Base-by-base conservation (phyloP, 2,888 invertebrate genomes). In the Mythimna albipuncta region DNA sequence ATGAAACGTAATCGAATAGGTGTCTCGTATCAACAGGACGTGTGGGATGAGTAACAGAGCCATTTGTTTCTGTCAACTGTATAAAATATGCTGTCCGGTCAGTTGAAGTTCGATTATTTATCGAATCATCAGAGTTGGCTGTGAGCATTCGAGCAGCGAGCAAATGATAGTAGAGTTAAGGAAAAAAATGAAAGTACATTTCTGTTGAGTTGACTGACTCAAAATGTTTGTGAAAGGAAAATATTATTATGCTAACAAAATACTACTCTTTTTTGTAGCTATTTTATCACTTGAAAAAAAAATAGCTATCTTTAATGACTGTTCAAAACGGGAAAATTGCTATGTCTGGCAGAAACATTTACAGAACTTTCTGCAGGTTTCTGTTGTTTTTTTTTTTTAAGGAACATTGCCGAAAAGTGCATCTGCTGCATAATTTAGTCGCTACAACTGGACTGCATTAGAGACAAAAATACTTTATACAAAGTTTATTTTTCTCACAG, bases 21-120 rank as follows among this genome's bases (percentile, higher is more conserved):
- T 82, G 81, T 73, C 52, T 55, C 55, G 69, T 69, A 69, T 75
- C 66, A 73, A 67, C 66, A 65, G 55, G 62, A 44, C 35, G 62
- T 41, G 59, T 70, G 44, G 75, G 59, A 81, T 71, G 82, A 75
- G 68, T 63, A 68, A 65, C 70, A 62, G 32, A 57, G 41, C 70
- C 65, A 81, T 81, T 82, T 78, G 82, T 82, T 82, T 69, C 54
- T 82, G 81, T 75, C 82, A 66, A 64, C 63, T 78, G 57, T 70
- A 38, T 75, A 78, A 82, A 82, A 82, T 81, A 82, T 82, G 79
- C 41, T 59, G 59, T 69, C 47, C 79, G 63, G 82, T 82, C 65
- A 47, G 57, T 21, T 55, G 69, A 73, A 73, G 26, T 64, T 64
- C 55, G 69, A 71, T 81, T 81, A 74, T 78, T 74, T 67, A 77